Base-by-base conservation (phyloP, 2,797 vertebrate genomes). In the Acanthiza pusilla region DNA sequence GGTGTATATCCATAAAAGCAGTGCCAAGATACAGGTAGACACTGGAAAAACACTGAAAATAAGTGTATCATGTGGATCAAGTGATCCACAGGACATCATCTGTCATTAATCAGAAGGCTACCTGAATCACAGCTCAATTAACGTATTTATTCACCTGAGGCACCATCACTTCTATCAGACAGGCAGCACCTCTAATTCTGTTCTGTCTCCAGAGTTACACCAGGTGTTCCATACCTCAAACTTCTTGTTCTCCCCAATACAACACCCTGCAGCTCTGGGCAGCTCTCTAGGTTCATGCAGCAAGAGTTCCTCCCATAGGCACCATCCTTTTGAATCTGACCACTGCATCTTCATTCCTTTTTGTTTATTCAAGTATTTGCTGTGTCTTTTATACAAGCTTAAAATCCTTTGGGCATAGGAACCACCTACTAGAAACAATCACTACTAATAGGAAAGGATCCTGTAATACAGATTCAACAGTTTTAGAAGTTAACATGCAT, bases 21-120 rank as follows among this genome's bases (percentile, higher is more conserved):
- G n/a, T 7, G 16, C 13, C 2, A 2, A 19, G 11, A 29, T 25
- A 63, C 11, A 63, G n/a, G 29, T 0, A 48, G 25, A 27, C 40
- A 42, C 9, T 38, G 11, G 21, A 40, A 70, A 82, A 88, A 10
- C 57, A 66, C 43, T 50, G 55, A 76, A 73, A 78, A 7, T 11
- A 53, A 71, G 38, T 57, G 38, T 38, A 11, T 38, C 38, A 38
- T 38, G 38, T 38, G 38, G 38, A 38, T 38, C 38, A 38, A 38
- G 38, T 38, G 38, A 71, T 19, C 30, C 16, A 43, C 7, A 10
- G 5, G 20, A 40, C 5, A 32, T 29, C 27, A 60, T 63, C 26
- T 71, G 8, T 30, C 19, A 16, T 53, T 76, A 67, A 77, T 60
- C 26, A 42, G 13, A 74, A 79, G 25, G 15, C 16, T 81, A 29